Percentiles rank a stretch among this genome's conserved stretches.
Evolutionary conservation across 2,888 invertebrate genomes (phyloP).

Genomic region (Nineta flava): DNA sequence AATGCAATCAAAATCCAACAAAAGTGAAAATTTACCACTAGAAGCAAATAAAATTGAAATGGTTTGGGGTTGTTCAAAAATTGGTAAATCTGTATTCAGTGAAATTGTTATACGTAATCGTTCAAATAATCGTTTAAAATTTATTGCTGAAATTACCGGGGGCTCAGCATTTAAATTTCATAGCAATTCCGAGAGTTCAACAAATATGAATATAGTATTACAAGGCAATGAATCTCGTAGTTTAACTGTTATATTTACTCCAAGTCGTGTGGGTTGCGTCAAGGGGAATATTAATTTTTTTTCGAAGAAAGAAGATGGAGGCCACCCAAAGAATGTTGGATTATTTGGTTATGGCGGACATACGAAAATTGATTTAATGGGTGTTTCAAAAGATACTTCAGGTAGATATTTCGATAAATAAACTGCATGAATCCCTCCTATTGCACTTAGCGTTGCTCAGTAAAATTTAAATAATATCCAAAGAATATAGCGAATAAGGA

Average conservation of each 20-base stretch:
- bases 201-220: slow-evolving; percentile 26
- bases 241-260: slow-evolving; percentile 36
- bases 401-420: slow-evolving; percentile 20
- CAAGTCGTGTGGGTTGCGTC: slow-evolving; percentile 34
- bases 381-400: slow-evolving; percentile 35
- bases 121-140: slow-evolving; percentile 34
- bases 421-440: too few relatives aligned
- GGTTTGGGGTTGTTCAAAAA: slow-evolving; percentile 41
- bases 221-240: slow-evolving; percentile 40
- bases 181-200: slow-evolving; percentile 24
- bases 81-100: slow-evolving; percentile 34
- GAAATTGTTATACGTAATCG: slow-evolving; percentile 40
- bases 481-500: too few relatives aligned
- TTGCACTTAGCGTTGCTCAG: too few relatives aligned
- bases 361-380: slow-evolving; percentile 31
- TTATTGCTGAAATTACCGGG: slow-evolving; percentile 30
- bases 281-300: slow-evolving; percentile 26
- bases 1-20: slow-evolving; percentile 9
- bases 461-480: too few relatives aligned
- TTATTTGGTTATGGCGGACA: slow-evolving; percentile 44
- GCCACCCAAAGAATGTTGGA: slow-evolving; percentile 5
- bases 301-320: not conserved
- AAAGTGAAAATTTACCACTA: slow-evolving; percentile 29
- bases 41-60: slow-evolving; percentile 37
- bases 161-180: slow-evolving; percentile 29